A percentile compares a stretch with the other conserved stretches of the same genome.
phyloP scores from a whole-genome alignment of 2,797 vertebrate genomes.

The Sciaenops ocellatus region DNA sequence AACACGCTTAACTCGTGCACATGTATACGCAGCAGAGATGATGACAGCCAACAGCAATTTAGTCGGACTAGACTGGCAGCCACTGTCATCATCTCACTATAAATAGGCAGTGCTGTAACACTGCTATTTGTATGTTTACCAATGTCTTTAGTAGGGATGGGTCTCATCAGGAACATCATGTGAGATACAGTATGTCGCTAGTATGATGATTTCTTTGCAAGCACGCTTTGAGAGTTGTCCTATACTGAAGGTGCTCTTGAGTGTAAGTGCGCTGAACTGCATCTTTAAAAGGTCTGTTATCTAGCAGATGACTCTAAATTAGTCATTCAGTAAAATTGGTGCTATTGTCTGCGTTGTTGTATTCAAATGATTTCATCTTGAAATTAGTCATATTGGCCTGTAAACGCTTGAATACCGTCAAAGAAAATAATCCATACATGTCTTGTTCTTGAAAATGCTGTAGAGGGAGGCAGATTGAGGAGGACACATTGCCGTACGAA shows the following conservation, averaged over 20 bases:
- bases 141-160: slow-evolving; percentile 4
- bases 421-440: background rate
- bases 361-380: slow-evolving; percentile 16
- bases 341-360: slow-evolving; percentile 10
- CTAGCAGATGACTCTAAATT: slow-evolving; percentile 18
- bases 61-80: slow-evolving; percentile 42
- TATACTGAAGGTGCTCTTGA: background rate
- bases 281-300: slow-evolving; percentile 6
- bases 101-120: slow-evolving; percentile 48
- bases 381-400: slow-evolving; percentile 20
- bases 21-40: slow-evolving; percentile 25
- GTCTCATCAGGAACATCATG: background rate
- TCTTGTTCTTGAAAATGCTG: background rate
- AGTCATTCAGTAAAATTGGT: slow-evolving; percentile 10
- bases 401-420: background rate
- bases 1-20: slow-evolving; percentile 3
- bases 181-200: background rate
- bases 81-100: slow-evolving; percentile 48
- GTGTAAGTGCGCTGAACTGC: background rate
- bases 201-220: slow-evolving; percentile 1
- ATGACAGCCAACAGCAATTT: slow-evolving; percentile 57
- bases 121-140: slow-evolving; percentile 38
- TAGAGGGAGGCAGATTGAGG: background rate
- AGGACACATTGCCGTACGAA: background rate
- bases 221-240: slow-evolving; percentile 7